Base-by-base conservation (phyloP, 1,140 invertebrate genomes). In the Halictus rubicundus region DNA sequence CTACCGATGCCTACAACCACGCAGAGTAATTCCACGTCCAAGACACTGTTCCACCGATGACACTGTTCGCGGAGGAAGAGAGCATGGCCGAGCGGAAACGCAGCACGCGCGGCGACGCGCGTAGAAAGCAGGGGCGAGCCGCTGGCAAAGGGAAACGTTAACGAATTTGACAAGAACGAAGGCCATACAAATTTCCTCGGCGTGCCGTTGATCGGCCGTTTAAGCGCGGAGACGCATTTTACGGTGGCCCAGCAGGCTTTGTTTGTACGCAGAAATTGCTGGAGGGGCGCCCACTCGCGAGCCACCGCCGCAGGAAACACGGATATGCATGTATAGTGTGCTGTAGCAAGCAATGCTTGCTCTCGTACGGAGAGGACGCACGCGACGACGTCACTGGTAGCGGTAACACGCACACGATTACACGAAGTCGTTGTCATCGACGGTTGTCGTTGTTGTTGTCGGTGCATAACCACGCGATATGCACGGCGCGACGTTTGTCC, bases 241-340 rank as follows among this genome's bases (percentile, higher is more conserved):
- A 59, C 63, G 25, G 42, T 63, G 59, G 57, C 37, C 49, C 68
- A 65, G 68, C 68, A 39, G 68, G n/a, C 70, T 75, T 85, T 85
- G 83, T 86, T 86, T 85, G 84, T 71, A 86, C 83, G 84, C 83
- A 84, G 84, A 87, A 87, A 84, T 64, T 72, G 79, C n/a, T 23
- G 52, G 70, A 81, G 85, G 82, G 79, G 60, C 81, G 82, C 82
- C 79, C 85, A 81, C 79, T 83, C 75, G 70, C 57, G 14, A 80
- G 73, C 70, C 10, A 46, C 42, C 9, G 42, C 42, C 68, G 69
- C 81, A 83, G 84, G 76, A 87, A 87, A 70, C 64, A 73, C 71
- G 64, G 57, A 86, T 49, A 86, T 73, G 72, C 60, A 49, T 52
- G 6, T 16, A 21, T 52, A 52, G 14, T 5, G 0, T 19, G 19